These are phyloP conservation scores for Osmerus eperlanus DNA, from an alignment of 2,113 vertebrate genomes.

Conservation along the genomic window DNA sequence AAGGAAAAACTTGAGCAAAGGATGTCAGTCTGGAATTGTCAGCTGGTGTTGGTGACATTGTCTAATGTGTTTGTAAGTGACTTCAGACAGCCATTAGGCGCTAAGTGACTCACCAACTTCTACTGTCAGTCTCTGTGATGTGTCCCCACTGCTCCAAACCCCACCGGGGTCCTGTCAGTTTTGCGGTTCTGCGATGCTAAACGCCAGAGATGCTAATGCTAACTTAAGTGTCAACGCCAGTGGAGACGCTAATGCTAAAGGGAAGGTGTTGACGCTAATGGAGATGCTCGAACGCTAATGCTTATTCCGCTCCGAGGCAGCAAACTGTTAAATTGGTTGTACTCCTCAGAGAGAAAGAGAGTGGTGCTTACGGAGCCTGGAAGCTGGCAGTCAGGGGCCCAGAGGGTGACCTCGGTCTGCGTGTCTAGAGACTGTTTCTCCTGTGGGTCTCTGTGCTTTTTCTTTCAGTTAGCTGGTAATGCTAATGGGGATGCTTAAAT, in stretches of 20 bases:
- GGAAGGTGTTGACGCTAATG: no score
- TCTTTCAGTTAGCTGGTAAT: no score
- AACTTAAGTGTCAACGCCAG: constrained; percentile 59
- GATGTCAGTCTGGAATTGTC: background rate
- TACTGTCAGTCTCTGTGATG: constrained; percentile 45
- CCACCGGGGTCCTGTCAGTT: constrained; percentile 55
- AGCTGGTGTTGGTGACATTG: constrained; percentile 28
- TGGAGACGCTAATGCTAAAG: constrained; percentile 45
- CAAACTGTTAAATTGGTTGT: constrained; percentile 1
- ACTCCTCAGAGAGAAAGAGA: constrained; percentile 53
- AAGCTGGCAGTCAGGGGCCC: background rate
- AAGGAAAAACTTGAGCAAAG: no score
- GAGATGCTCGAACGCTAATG: no score
- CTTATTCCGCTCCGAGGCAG: constrained; percentile 52
- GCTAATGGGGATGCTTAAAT: background rate
- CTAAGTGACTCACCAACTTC: constrained; percentile 18
- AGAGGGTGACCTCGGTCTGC: background rate
- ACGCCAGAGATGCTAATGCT: constrained; percentile 29
- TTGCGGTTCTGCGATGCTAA: constrained; percentile 11
- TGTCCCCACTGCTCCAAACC: constrained; percentile 52
- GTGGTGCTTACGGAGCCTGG: constrained; percentile 43
- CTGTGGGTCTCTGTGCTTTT: no score
- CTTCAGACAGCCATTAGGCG: constrained; percentile 41
- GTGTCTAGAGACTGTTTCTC: background rate
- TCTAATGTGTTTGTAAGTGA: constrained; percentile 56